Evolutionary conservation across 2,797 vertebrate genomes (phyloP), one percentile per base, ranked within the genome.

Genomic region (Emydoidea blandingii): DNA sequence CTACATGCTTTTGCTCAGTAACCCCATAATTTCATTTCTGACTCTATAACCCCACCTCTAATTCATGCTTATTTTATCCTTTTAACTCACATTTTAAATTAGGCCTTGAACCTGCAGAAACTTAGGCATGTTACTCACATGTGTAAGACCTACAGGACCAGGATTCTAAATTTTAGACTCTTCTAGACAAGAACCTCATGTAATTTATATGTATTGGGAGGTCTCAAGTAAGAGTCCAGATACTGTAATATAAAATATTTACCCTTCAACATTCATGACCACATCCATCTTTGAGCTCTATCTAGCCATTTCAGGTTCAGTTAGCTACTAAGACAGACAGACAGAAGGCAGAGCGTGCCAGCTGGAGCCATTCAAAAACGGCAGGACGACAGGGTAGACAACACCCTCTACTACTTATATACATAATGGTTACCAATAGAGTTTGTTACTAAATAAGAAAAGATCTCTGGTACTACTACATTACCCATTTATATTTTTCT

Each of bases 41-140:
- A 85, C 54, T 49, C 54, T 49, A 14, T 3, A 37, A 83, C 5
- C 1, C 1, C 49, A 25, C 83, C 15, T 27, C 74, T 4, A 68
- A 79, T 52, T 92, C 81, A 2, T 81, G 62, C 29, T 91, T 47
- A 54, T 49, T 37, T 85, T 27, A 3, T 12, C 83, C 19, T 87
- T 57, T 0, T 25, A n/a, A 92, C 37, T 84, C 0, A 21, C n/a
- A 68, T 10, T 21, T 68, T 0, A 3, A 25, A 23, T 2, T 0
- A 8, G 29, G 34, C 25, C 57, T 12, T 25, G 78, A 85, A 8
- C 0, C 90, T 62, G 59, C 74, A 90, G 8, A 37, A 85, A 86
- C 5, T 84, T 3, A 16, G 2, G 2, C 1, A 2, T 21, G 9
- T 47, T 83, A 65, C 52, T 85, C 74, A 92, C 29, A 3, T 23